phyloP scores from a whole-genome alignment of 23 tunicate species.

The Clavelina lepadiformis region DNA sequence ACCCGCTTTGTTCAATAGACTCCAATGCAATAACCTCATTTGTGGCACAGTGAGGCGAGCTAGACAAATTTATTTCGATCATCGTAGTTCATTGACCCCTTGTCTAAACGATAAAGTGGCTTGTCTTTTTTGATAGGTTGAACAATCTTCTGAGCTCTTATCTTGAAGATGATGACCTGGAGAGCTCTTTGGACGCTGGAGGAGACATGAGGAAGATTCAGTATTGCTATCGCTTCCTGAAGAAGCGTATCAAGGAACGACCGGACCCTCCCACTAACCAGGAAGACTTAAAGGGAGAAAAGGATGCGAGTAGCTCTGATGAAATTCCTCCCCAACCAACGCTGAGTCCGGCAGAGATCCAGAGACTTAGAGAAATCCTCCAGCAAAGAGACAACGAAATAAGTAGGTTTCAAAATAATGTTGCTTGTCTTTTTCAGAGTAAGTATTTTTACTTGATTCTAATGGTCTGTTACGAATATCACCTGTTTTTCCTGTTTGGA shows the following conservation, averaged over 20 bases:
- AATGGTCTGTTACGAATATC: too few species aligned
- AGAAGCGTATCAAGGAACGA: constrained; percentile 30
- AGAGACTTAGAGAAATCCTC: constrained; percentile 84
- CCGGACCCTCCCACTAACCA: not conserved
- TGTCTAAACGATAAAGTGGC: too few species aligned
- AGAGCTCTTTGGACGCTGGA: constrained; percentile 73
- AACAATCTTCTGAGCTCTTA: constrained; percentile 47
- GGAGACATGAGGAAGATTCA: constrained; percentile 96
- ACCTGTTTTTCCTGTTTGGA: too few species aligned
- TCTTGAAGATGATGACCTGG: constrained; percentile 75
- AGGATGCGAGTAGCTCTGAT: not conserved
- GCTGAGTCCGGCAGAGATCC: constrained; percentile 59
- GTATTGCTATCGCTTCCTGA: constrained; percentile 57
- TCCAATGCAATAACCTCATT: too few species aligned
- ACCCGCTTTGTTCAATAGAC: too few species aligned
- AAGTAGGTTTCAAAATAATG: too few species aligned
- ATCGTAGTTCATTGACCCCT: not conserved
- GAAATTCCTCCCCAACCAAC: constrained; percentile 11
- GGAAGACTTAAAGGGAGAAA: not conserved
- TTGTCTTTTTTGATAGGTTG: constrained; percentile 32
- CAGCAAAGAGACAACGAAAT: constrained; percentile 98
- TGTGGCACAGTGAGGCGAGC: too few species aligned
- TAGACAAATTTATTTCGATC: not conserved
- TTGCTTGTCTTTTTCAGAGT: too few species aligned
- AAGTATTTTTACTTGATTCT: too few species aligned